Evolutionary conservation across 2,888 invertebrate genomes (phyloP), one percentile per base, ranked within the genome.

Genomic region (Hipparchia semele): DNA sequence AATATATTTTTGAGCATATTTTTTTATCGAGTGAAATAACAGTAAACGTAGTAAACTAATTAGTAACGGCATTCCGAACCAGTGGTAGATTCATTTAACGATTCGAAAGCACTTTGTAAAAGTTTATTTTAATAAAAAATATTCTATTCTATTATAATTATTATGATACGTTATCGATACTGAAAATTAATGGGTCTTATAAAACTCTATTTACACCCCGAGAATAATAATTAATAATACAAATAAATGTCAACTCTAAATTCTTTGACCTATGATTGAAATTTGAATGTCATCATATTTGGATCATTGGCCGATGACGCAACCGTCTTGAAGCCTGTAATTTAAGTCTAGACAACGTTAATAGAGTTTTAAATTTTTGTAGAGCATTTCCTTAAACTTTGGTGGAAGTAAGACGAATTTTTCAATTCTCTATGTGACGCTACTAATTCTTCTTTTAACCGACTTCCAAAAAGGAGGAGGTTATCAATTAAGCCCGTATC

Each of bases 301-400:
- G 72, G 76, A 67, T 77, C 72, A 66, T 59, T 64, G 45, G n/a
- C 53, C 56, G 76, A 77, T 79, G 79, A 79, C 75, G 78, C 75
- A 78, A 77, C 76, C 69, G 72, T 77, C 74, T 75, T 49, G 71
- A 70, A 75, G 73, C 72, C 75, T 7, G 59, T 74, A 74, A 75
- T 75, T 73, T 73, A 45, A 75, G 75, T 78, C 77, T 79, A 78
- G 76, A 76, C 75, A 71, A 75, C 76, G 73, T 61, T 53, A 51
- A 69, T 61, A 39, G 7, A 56, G 56, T 67, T 45, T 46, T 56
- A 67, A 10, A 67, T 54, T 66, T 64, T 64, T 2, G 12, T 58
- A 23, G 23, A 58, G 58, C 23, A 9, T 58, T 58, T 56, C 13
- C 13, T 58, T 23, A 58, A 8, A 2, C 5, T 12, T 12, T 23